phyloP scores from a whole-genome alignment of 2,113 vertebrate genomes.

The Ailuropoda melanoleuca region DNA sequence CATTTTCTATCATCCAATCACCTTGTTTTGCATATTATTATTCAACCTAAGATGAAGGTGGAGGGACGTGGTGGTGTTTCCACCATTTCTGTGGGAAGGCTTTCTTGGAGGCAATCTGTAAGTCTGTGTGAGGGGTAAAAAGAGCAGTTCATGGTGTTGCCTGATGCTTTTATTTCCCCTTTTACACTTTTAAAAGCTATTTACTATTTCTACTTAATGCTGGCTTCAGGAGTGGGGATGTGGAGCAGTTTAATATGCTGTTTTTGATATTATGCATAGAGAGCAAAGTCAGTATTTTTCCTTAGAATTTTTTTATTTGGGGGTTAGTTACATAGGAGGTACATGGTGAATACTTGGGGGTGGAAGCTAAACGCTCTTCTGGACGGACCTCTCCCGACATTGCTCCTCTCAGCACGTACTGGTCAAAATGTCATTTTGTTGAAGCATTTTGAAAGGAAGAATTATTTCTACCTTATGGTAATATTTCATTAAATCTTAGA shows the following conservation, averaged over 20 bases:
- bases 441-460: not conserved
- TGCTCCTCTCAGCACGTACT: not conserved
- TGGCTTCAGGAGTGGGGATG: not conserved
- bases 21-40: not conserved
- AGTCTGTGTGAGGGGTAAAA: not conserved
- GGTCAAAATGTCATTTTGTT: not conserved
- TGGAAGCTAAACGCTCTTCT: not conserved
- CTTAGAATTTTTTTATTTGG: not conserved
- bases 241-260: not conserved
- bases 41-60: not conserved
- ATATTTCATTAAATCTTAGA: not conserved
- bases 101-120: not conserved
- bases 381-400: not conserved
- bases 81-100: no score
- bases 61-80: not conserved
- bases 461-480: not conserved
- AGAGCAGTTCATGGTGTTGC: accelerated
- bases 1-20: not conserved
- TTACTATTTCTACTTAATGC: not conserved
- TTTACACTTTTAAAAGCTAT: not conserved
- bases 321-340: not conserved
- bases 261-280: not conserved
- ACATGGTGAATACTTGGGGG: not conserved
- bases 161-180: not conserved
- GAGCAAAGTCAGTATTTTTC: not conserved